Evolutionary conservation across 2,113 vertebrate genomes (phyloP).

Genomic region (Dolichotis patagonum): DNA sequence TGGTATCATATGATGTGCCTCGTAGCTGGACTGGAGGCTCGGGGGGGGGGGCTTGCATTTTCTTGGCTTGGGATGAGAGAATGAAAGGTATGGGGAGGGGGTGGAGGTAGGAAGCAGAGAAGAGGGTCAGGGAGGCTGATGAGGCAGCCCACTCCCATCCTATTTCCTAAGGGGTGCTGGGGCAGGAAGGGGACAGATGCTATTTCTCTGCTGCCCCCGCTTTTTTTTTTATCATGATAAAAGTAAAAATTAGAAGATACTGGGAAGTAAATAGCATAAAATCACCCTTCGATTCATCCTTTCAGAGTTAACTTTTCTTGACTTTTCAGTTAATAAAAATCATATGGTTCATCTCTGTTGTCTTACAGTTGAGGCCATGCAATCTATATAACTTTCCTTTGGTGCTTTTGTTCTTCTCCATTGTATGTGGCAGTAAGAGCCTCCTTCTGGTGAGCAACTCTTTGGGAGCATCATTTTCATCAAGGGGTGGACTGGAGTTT

Average conservation of each 20-base stretch:
- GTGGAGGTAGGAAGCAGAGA: not conserved
- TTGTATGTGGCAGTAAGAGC: not conserved
- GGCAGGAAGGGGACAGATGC: not conserved
- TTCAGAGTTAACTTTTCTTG: not conserved
- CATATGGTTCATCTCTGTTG: not conserved
- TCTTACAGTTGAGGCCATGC: not conserved
- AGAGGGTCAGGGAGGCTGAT: not conserved
- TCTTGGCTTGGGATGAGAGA: not conserved
- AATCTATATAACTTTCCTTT: not conserved
- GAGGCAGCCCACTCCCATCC: not conserved
- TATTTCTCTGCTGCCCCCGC: not conserved
- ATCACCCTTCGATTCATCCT: not conserved
- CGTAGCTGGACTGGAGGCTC: not conserved
- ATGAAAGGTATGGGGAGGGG: not conserved
- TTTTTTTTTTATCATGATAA: not conserved
- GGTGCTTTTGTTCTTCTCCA: constrained; percentile 4
- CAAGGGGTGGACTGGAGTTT: not conserved
- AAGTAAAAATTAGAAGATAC: constrained; percentile 37
- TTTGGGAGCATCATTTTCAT: not conserved
- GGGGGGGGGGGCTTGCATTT: not conserved
- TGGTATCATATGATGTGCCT: not conserved
- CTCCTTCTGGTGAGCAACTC: not conserved
- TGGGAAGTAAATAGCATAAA: not conserved
- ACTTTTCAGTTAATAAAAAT: constrained; percentile 32
- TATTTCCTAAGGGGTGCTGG: not conserved